phyloP scores from a whole-genome alignment of 37 sponge, comb jelly and placozoan species.

The Beroe forskalii region DNA sequence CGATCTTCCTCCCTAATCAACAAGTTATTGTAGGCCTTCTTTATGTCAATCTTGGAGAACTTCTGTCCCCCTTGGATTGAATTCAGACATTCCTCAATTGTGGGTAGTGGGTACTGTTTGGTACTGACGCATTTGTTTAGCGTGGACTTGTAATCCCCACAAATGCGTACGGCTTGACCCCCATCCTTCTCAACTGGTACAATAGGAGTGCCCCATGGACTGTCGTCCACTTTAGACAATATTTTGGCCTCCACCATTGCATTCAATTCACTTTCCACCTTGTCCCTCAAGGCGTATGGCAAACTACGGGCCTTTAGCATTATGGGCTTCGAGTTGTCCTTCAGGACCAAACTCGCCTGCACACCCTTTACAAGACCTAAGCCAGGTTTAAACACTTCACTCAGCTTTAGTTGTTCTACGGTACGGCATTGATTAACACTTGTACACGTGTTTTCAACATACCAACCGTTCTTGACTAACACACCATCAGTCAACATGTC shows the following conservation, averaged over 20 bases:
- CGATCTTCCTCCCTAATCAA: slow-evolving; percentile 66
- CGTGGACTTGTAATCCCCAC: not conserved
- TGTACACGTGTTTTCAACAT: slow-evolving; percentile 7
- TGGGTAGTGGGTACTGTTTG: slow-evolving; percentile 64
- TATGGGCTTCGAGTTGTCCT: not conserved
- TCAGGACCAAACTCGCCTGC: not conserved
- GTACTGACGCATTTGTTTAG: not conserved
- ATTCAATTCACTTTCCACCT: not conserved
- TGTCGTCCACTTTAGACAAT: not conserved
- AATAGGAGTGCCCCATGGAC: slow-evolving; percentile 9
- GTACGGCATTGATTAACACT: not conserved
- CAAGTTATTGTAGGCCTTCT: slow-evolving; percentile 69
- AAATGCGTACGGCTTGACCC: not conserved
- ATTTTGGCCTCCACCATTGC: not conserved
- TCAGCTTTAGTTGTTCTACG: not conserved
- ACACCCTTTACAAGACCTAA: not conserved
- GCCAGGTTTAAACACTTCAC: slow-evolving; percentile 5
- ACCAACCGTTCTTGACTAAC: not conserved
- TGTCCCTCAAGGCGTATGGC: not conserved
- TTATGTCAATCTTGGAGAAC: slow-evolving; percentile 71
- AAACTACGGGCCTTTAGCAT: not conserved
- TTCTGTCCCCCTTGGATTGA: slow-evolving; percentile 36
- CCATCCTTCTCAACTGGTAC: not conserved
- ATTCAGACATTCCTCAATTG: slow-evolving; percentile 24
- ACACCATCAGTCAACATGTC: not conserved